Evolutionary conservation across 1,140 invertebrate species (phyloP).

Genomic region (Achatina immaculata): DNA sequence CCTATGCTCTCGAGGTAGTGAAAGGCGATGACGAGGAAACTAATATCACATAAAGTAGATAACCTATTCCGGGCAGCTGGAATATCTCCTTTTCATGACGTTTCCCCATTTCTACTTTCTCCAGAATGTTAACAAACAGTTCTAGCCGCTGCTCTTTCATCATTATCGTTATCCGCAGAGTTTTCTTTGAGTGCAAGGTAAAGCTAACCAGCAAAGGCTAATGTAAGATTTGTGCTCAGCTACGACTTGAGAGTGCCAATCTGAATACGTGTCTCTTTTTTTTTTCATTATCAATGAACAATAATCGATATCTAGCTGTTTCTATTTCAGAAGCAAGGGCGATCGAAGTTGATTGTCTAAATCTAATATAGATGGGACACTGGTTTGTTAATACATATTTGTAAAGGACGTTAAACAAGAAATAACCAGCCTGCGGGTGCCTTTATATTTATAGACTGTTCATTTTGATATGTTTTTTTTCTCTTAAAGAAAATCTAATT

Average conservation of each 20-base stretch:
- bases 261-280: neutral
- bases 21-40: no score
- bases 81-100: no score
- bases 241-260: neutral
- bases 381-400: neutral
- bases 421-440: neutral
- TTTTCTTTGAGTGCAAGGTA: neutral
- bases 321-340: neutral
- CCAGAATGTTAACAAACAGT: no score
- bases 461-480: no score
- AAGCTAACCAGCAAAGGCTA: neutral
- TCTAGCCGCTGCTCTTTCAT: no score
- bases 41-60: no score
- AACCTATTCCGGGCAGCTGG: no score
- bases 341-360: neutral
- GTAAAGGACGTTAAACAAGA: neutral
- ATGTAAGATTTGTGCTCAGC: neutral
- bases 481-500: no score
- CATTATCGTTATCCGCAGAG: no score
- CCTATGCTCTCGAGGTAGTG: no score
- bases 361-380: neutral
- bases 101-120: no score
- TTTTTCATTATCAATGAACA: no score
- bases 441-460: neutral
- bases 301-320: neutral